phyloP scores from a whole-genome alignment of 2,888 invertebrate genomes.

The Agonopterix alstromeriana region DNA sequence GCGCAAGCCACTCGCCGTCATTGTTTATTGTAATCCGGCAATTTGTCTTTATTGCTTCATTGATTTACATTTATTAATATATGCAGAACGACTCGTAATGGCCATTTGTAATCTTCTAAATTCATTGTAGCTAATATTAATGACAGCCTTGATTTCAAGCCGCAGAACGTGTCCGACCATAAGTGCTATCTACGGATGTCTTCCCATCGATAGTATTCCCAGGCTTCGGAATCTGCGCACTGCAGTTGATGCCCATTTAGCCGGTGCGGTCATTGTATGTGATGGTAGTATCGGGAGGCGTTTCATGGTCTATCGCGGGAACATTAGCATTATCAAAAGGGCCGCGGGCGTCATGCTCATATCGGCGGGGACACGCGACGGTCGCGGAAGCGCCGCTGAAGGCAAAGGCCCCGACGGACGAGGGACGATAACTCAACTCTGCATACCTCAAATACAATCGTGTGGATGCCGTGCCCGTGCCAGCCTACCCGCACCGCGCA shows the following conservation, averaged over 20 bases:
- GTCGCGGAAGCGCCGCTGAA: slow-evolving; percentile 53
- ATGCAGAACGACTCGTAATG: slow-evolving; percentile 2
- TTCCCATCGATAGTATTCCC: slow-evolving; percentile 34
- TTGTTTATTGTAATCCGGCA: slow-evolving; percentile 21
- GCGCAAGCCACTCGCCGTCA: slow-evolving; percentile 18
- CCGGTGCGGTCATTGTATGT: slow-evolving; percentile 56
- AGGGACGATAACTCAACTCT: slow-evolving; percentile 60
- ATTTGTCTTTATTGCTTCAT: slow-evolving; percentile 25
- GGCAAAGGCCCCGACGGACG: slow-evolving; percentile 61
- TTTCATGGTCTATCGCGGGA: slow-evolving; percentile 47
- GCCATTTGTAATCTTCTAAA: slow-evolving; percentile 6
- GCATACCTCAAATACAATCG: slow-evolving; percentile 65
- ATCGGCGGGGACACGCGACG: slow-evolving; percentile 62
- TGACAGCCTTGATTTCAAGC: slow-evolving; percentile 2
- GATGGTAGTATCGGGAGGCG: slow-evolving; percentile 51
- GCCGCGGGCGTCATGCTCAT: slow-evolving; percentile 65
- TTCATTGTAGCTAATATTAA: slow-evolving; percentile 7
- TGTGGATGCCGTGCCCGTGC: slow-evolving; percentile 47
- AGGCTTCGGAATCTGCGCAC: slow-evolving; percentile 40
- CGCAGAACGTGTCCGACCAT: slow-evolving; percentile 17
- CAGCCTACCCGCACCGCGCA: slow-evolving; percentile 18
- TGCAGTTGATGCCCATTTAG: slow-evolving; percentile 57
- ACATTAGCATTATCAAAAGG: slow-evolving; percentile 74
- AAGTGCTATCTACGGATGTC: slow-evolving; percentile 43
- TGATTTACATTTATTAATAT: slow-evolving; percentile 16